These are phyloP conservation scores for Alethe castanea DNA, from an alignment of 2,113 vertebrate species.

Conservation along the genomic window DNA sequence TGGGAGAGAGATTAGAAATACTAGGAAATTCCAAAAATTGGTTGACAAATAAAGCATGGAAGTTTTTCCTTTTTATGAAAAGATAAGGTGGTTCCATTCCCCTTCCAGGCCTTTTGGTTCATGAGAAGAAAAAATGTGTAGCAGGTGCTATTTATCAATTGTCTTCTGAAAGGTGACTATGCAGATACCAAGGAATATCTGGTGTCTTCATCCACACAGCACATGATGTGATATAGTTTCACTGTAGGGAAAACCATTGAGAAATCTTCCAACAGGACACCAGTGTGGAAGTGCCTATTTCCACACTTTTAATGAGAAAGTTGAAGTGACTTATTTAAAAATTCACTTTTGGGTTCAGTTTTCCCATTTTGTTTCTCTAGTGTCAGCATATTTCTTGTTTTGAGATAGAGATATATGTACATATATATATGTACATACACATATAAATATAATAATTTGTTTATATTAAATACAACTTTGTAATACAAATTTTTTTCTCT, in stretches of 20 bases:
- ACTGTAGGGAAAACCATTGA: not conserved
- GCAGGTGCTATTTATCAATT: not conserved
- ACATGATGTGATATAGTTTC: not conserved
- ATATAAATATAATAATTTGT: not conserved
- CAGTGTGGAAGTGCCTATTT: not conserved
- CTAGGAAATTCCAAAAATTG: not conserved
- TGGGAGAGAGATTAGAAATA: not conserved
- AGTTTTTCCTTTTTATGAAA: not conserved
- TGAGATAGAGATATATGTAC: not conserved
- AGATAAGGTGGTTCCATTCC: not conserved
- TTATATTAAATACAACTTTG: not conserved
- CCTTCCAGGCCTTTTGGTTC: not conserved
- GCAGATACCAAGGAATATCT: not conserved
- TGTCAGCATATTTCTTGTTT: not conserved
- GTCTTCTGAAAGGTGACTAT: not conserved
- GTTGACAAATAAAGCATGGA: not conserved
- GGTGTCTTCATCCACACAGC: not conserved
- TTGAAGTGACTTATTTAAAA: not conserved
- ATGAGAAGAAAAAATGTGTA: not conserved
- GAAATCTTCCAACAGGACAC: not conserved
- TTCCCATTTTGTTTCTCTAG: not conserved
- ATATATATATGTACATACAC: not conserved
- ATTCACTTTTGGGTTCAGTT: not conserved
- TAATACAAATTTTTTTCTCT: not conserved
- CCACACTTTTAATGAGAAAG: not conserved